Conservation (phyloP, 2,888 invertebrate species). For the Achlya flavicornis region DNA sequence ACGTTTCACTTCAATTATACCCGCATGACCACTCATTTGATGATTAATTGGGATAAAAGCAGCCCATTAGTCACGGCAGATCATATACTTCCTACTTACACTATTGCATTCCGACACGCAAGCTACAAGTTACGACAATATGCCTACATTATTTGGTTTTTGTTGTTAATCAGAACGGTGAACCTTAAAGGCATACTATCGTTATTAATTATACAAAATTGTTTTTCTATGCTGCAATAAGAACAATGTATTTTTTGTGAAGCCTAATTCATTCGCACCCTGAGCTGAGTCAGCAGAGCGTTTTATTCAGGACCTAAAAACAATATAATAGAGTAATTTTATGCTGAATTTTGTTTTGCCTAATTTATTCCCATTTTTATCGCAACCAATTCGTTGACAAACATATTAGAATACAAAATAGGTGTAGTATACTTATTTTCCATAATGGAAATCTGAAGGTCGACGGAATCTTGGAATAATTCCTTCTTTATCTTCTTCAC, state of each 20-base stretch:
- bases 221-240: not conserved
- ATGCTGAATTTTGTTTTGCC: too few relatives aligned
- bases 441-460: not conserved
- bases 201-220: not conserved
- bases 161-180: not conserved
- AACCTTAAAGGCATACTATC: not conserved
- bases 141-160: not conserved
- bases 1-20: not conserved
- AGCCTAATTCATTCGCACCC: not conserved
- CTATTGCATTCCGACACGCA: slow-evolving; percentile 4
- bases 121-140: slow-evolving; percentile 3
- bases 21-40: not conserved
- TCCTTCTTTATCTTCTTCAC: not conserved
- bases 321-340: not conserved
- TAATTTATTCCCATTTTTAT: not conserved
- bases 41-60: slow-evolving; percentile 1
- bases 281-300: not conserved
- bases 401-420: not conserved
- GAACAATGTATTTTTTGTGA: not conserved
- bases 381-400: not conserved
- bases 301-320: not conserved
- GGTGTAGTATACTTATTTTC: not conserved
- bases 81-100: slow-evolving; percentile 6
- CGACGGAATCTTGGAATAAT: not conserved
- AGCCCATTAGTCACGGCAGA: slow-evolving; percentile 4